A percentile compares a stretch with the other conserved stretches of the same genome.
Conservation (phyloP, 2,888 invertebrate species). For the Melieria omissa region DNA sequence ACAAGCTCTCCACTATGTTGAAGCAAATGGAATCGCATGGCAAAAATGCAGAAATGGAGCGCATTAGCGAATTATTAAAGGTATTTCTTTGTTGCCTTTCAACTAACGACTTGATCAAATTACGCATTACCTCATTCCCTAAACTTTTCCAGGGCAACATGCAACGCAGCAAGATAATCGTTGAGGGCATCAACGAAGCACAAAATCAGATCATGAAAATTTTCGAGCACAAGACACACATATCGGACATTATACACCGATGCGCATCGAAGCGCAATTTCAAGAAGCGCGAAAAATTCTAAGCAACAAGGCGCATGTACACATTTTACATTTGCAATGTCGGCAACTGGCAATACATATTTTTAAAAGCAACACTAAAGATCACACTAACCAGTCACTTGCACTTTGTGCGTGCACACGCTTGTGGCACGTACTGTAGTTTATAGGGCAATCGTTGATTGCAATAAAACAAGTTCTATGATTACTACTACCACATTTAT, state of each 20-base stretch:
- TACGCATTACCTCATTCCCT: not conserved
- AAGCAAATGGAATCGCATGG: constrained; percentile 68
- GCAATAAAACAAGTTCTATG: too few species aligned
- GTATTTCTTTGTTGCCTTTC: constrained; percentile 62
- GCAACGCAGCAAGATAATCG: constrained; percentile 92
- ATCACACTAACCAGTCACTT: too few species aligned
- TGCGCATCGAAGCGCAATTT: constrained; percentile 93
- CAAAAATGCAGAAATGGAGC: constrained; percentile 68
- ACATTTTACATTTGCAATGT: too few species aligned
- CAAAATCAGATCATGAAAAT: constrained; percentile 88
- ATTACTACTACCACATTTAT: too few species aligned
- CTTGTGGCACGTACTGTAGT: too few species aligned
- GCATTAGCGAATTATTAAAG: constrained; percentile 74
- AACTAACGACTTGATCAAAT: not conserved
- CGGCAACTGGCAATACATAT: too few species aligned
- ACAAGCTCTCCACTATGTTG: constrained; percentile 61
- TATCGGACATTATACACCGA: constrained; percentile 88
- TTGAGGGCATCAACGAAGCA: constrained; percentile 91
- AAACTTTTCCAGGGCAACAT: constrained; percentile 81
- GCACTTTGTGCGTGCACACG: too few species aligned
- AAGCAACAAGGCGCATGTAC: constrained; percentile 36
- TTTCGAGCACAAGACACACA: constrained; percentile 89
- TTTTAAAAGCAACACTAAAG: too few species aligned
- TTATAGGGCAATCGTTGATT: too few species aligned
- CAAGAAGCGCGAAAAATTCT: constrained; percentile 85